A percentile compares a stretch with the other conserved stretches of the same genome.
Evolutionary conservation across 2,797 vertebrate species (phyloP).

Genomic region (Sphenodon punctatus): DNA sequence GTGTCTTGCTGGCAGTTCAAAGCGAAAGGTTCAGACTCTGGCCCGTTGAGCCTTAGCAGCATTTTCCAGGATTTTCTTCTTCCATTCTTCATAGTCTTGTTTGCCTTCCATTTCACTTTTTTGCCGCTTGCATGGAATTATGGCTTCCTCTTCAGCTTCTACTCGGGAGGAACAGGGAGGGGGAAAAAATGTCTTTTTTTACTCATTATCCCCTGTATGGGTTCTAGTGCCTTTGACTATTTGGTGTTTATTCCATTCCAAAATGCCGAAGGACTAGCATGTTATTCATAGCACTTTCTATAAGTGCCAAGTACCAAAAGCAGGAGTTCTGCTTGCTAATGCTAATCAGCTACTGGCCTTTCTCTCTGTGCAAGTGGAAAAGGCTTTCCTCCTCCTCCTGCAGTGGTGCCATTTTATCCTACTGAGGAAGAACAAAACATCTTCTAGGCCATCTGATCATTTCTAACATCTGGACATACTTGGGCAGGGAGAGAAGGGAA

Average conservation of each 20-base stretch:
- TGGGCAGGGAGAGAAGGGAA: background rate
- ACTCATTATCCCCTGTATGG: too few relatives aligned
- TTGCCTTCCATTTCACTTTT: conserved; percentile 61
- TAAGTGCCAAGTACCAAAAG: too few relatives aligned
- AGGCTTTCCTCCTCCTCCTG: background rate
- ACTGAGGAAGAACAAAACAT: background rate
- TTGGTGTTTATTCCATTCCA: background rate
- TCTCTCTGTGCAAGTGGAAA: background rate
- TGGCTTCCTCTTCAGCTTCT: conserved; percentile 64
- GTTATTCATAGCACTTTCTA: too few relatives aligned
- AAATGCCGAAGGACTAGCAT: background rate
- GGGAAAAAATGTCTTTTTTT: conserved; percentile 10
- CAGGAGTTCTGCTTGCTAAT: too few relatives aligned
- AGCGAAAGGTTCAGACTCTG: background rate
- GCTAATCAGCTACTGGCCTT: background rate
- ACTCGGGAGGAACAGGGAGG: fast-evolving
- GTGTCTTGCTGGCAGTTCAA: background rate
- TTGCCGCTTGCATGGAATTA: conserved; percentile 63
- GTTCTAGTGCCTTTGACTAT: too few relatives aligned
- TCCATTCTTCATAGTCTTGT: conserved; percentile 87
- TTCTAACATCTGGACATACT: background rate
- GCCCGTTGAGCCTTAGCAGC: conserved; percentile 73
- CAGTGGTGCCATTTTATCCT: background rate
- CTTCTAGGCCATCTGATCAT: background rate
- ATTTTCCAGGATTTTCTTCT: conserved; percentile 84